Percentiles rank a stretch among this genome's conserved stretches.
Evolutionary conservation across 2,888 invertebrate species (phyloP).

Genomic region (Deladenus siricidicola): DNA sequence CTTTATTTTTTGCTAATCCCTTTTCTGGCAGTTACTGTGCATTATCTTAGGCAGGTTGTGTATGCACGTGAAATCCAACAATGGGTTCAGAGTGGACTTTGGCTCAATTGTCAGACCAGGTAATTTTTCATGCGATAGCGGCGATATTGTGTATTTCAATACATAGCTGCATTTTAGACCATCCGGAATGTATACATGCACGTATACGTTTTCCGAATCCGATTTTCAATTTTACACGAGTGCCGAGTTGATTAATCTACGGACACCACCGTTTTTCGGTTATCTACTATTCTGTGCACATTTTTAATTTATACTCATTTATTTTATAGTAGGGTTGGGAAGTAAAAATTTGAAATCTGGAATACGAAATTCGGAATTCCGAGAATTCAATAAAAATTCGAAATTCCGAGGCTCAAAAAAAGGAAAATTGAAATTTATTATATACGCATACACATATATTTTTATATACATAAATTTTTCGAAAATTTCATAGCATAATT

Average conservation of each 20-base stretch:
- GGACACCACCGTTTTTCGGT: conserved; percentile 51
- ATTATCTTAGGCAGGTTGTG: conserved; percentile 33
- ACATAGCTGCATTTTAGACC: conserved; percentile 8
- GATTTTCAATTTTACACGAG: conserved; percentile 47
- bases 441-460: too few species aligned
- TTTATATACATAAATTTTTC: too few species aligned
- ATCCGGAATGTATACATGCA: conserved; percentile 47
- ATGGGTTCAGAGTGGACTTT: conserved; percentile 50
- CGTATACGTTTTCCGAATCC: conserved; percentile 46
- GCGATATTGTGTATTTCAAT: conserved; percentile 7
- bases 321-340: too few species aligned
- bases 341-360: too few species aligned
- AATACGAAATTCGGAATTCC: too few species aligned
- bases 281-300: not conserved
- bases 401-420: too few species aligned
- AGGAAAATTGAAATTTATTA: not conserved
- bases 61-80: conserved; percentile 46
- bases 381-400: too few species aligned
- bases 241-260: conserved; percentile 41
- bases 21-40: too few species aligned
- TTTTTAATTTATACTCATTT: not conserved
- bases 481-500: too few species aligned
- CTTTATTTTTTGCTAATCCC: not conserved
- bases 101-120: conserved; percentile 50
- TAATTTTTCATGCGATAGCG: conserved; percentile 1